A percentile compares a stretch with the other conserved stretches of the same genome.
Evolutionary conservation across 2,797 vertebrate genomes (phyloP).

Genomic region (Holocentrus rufus): DNA sequence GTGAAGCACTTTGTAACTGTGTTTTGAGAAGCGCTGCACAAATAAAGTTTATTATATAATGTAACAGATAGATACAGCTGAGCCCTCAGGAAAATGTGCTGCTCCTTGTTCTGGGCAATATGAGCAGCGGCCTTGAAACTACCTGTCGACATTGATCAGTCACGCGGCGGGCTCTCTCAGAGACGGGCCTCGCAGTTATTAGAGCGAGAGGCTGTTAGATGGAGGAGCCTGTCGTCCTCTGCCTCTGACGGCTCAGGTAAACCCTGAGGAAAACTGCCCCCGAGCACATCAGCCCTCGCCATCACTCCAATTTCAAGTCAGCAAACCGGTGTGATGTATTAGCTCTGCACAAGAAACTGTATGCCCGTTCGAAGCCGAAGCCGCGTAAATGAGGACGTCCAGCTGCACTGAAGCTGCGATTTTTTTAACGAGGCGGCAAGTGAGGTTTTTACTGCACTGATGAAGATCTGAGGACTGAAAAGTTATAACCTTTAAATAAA

Average conservation of each 20-base stretch:
- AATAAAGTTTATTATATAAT: slow-evolving; percentile 72
- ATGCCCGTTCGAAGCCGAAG: slow-evolving; percentile 33
- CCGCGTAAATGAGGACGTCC: slow-evolving; percentile 64
- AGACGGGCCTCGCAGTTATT: slow-evolving; percentile 81
- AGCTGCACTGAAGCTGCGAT: slow-evolving; percentile 18
- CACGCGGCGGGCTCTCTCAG: slow-evolving; percentile 72
- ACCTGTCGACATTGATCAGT: slow-evolving; percentile 85
- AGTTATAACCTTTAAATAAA: no score
- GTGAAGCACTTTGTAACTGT: slow-evolving; percentile 55
- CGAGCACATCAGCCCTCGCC: slow-evolving; percentile 50
- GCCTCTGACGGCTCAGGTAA: slow-evolving; percentile 72
- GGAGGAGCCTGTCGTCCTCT: slow-evolving; percentile 68
- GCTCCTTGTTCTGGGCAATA: slow-evolving; percentile 67
- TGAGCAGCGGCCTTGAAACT: slow-evolving; percentile 81
- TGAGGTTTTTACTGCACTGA: slow-evolving; percentile 49
- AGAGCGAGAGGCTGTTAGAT: slow-evolving; percentile 82
- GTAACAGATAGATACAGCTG: slow-evolving; percentile 67
- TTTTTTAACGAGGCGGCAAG: slow-evolving; percentile 34
- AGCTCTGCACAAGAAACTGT: slow-evolving; percentile 50
- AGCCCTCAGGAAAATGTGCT: slow-evolving; percentile 72
- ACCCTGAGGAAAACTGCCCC: slow-evolving; percentile 64
- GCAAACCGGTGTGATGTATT: slow-evolving; percentile 58
- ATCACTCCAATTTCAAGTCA: slow-evolving; percentile 56
- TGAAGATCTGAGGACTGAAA: no score
- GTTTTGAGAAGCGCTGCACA: slow-evolving; percentile 47